These are phyloP conservation scores for Thelaira solivaga DNA, from an alignment of 2,888 invertebrate genomes.

Conservation along the genomic window DNA sequence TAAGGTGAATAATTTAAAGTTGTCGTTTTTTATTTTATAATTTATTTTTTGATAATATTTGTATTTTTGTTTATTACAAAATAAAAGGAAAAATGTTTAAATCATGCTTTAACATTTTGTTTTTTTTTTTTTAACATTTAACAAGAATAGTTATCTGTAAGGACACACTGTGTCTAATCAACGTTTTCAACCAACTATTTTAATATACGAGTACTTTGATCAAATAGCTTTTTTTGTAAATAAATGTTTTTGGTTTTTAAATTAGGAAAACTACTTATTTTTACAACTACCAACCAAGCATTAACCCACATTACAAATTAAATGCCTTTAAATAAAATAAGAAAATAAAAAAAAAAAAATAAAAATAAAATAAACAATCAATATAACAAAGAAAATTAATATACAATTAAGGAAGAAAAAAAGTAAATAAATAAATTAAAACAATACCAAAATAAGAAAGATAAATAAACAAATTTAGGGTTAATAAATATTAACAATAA, in stretches of 20 bases:
- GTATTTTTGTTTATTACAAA: neutral
- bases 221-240: slow-evolving; percentile 46
- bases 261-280: slow-evolving; percentile 60
- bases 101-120: neutral
- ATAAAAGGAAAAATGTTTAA: neutral
- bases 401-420: slow-evolving; percentile 28
- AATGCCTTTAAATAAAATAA: slow-evolving; percentile 53
- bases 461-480: neutral
- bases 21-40: slow-evolving; percentile 9
- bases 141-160: too few relatives aligned
- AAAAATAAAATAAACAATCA: slow-evolving; percentile 52
- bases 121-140: neutral
- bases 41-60: neutral
- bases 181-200: slow-evolving; percentile 40
- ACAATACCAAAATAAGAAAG: slow-evolving; percentile 44
- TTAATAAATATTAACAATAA: neutral
- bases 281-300: slow-evolving; percentile 70
- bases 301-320: slow-evolving; percentile 62
- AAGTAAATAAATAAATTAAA: slow-evolving; percentile 57
- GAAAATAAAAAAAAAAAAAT: slow-evolving; percentile 22
- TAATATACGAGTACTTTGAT: slow-evolving; percentile 52
- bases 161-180: neutral
- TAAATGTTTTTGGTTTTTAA: slow-evolving; percentile 39
- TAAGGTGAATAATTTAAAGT: slow-evolving; percentile 17
- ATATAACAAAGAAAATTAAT: slow-evolving; percentile 66